Base-by-base conservation (phyloP, 2,113 vertebrate genomes). In the Leptobrachium ailaonicum region DNA sequence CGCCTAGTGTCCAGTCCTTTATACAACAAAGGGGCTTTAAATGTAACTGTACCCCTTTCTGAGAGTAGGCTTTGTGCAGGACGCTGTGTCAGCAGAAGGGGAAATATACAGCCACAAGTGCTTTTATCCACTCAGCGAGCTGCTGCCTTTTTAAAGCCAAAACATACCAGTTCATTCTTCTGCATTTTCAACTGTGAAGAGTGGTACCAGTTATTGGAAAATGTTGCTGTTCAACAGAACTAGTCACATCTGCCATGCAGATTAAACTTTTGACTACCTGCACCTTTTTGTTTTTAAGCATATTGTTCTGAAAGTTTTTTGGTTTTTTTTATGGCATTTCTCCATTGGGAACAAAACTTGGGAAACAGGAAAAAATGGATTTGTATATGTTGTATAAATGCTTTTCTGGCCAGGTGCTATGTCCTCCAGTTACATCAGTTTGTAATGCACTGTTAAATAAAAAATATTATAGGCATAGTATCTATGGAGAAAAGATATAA, bases 191-290 rank as follows among this genome's bases (percentile, higher is more conserved):
- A 13, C 41, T 53, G 42, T 12, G 53, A 14, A 58, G 40, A 67
- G 14, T 20, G 54, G 14, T 12, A 68, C 20, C 13, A 12, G 14
- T 7, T 66, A 60, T 75, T 40, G 47, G 47, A 50, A 41, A 53
- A 7, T 42, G 6, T 32, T 14, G 32, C 66, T 42, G 41, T 76
- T 54, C 66, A 8, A 12, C 14, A 20, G 40, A n/a, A 41, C 41
- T 32, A 40, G 6, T n/a, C 41, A 43, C 56, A 58, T 69, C 50
- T 77, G 66, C 41, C 41, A 11, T 56, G 64, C 75, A 68, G 75
- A 69, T 69, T 68, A 50, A 50, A 5, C 3, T 58, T 54, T 60
- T 60, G 56, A 8, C 13, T 60, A 13, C 56, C 13, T 60, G 9
- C 1, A 60, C 3, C 10, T 60, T 60, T 60, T 54, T 54, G 50